Evolutionary conservation across 2,113 vertebrate genomes (phyloP).

Genomic region (Balaeniceps rex): DNA sequence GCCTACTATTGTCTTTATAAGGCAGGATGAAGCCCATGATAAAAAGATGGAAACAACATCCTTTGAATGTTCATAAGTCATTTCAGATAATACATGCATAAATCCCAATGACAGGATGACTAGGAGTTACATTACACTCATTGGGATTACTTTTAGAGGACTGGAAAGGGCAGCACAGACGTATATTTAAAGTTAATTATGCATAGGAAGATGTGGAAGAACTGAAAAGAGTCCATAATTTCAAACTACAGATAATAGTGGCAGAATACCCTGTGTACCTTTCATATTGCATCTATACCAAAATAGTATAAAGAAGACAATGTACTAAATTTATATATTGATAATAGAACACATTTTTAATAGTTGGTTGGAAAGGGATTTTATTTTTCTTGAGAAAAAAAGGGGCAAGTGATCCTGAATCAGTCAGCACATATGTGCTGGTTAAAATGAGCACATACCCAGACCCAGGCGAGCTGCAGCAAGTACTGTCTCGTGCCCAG

Average conservation of each 20-base stretch:
- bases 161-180: background rate
- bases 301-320: background rate
- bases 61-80: background rate
- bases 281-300: background rate
- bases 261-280: background rate
- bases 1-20: background rate
- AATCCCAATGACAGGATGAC: background rate
- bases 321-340: background rate
- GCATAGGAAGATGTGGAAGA: background rate
- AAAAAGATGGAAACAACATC: background rate
- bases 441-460: background rate
- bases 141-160: background rate
- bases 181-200: background rate
- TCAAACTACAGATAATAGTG: background rate
- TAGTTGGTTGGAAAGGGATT: background rate
- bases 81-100: background rate
- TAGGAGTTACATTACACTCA: background rate
- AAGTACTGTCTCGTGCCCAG: background rate
- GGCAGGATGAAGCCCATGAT: background rate
- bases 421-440: background rate
- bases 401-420: background rate
- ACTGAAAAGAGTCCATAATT: background rate
- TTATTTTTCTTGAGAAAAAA: background rate
- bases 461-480: background rate
- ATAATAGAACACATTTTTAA: background rate